Evolutionary conservation across 2,888 invertebrate genomes (phyloP), one percentile per base, ranked within the genome.

Genomic region (Perizoma flavofasciatum): DNA sequence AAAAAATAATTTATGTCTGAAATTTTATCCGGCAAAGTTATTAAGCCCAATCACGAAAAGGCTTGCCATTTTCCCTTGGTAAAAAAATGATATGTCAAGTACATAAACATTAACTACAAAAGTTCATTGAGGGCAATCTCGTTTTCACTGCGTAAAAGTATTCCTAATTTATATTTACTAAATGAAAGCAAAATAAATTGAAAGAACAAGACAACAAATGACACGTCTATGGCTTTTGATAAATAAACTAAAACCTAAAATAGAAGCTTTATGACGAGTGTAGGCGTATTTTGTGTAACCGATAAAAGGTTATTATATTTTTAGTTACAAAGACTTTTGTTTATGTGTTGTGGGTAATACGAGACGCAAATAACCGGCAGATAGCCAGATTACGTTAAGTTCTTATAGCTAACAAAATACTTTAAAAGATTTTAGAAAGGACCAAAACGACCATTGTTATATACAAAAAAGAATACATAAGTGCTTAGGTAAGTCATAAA

Each of bases 291-390:
- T 49, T 49, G 45, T 49, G 45, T 45, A 39, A 40, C 39, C 34
- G 40, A 32, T 55, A 11, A 56, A 56, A 45, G 49, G 45, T 45
- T 11, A 39, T n/a, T 22, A 3, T 49, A 49, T 56, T 39, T 56
- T 45, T 41, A 48, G 49, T 33, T 10, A 32, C 49, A 49, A 55
- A 44, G 9, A 43, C 49, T 44, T 49, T 48, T 37, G 4, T 37
- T 1, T 37, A 1, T 37, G 4, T 55, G 37, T 48, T 33, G 35
- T 41, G n/a, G 41, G 9, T 41, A n/a, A 41, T 4, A n/a, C 5
- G 41, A 41, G 41, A 41, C 41, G 41, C 7, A 41, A 41, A 41
- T 41, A 41, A 3, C 37, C 37, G 37, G 3, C 7, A 37, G 37
- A 37, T 5, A 37, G 37, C 7, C 7, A 37, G 5, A 6, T 37